Evolutionary conservation across 2,113 vertebrate species (phyloP), one percentile per base, ranked within the genome.

Genomic region (Puffinus mauretanicus): DNA sequence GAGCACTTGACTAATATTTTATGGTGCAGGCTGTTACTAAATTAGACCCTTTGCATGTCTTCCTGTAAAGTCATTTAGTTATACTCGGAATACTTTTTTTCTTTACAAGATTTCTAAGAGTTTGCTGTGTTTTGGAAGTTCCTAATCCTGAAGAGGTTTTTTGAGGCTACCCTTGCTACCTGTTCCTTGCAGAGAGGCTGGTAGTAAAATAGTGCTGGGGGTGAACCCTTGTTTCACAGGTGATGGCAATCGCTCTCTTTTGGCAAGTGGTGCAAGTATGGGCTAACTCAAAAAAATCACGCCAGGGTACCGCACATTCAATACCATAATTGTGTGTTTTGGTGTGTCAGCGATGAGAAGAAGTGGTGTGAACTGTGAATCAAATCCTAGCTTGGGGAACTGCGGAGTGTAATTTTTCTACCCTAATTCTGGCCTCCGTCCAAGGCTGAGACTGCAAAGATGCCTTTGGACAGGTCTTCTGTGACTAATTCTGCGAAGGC

Each of bases 1-100:
- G 96, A 93, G 88, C 73, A 94, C 83, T 96, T 96, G 94, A 90
- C 96, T 98, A 98, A 96, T 98, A 97, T 97, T 98, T 98, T 97
- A 95, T 95, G 91, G 84, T 82, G 90, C 84, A 96, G 88, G 40
- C 85, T 96, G 75, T 96, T 97, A 90, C 88, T 97, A 96, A 86
- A 75, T 97, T 81, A 97, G 93, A 95, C 46, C 72, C 30, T 76
- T 87, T 90, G 92, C 78, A 89, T 18, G 66, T 96, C 81, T 95
- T 97, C 60, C 54, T 93, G 69, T 78, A 82, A 90, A 96, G 93
- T 84, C 77, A 70, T 92, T 97, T 94, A 93, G 82, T 90, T 96
- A 77, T 91, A 90, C 73, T 94, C 92, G 64, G 82, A 82, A 82
- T 58, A 26, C 20, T 47, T 55, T 47, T 92, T 40, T 75, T 70